These are phyloP conservation scores for Ceratosolen solmsi DNA, from an alignment of 1,140 invertebrate species.

Conservation along the genomic window DNA sequence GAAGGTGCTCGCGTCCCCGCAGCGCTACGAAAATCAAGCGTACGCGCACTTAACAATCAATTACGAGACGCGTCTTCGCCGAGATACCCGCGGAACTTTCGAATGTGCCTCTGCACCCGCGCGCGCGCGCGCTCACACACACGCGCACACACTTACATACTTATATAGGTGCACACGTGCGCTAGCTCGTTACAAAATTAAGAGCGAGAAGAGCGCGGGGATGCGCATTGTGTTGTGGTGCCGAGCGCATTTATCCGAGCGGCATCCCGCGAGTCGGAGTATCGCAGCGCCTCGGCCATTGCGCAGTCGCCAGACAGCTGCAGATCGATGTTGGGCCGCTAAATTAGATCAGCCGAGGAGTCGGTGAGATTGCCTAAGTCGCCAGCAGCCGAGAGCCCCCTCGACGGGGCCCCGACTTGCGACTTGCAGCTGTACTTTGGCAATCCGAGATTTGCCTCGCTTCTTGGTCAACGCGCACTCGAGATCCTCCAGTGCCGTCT, in stretches of 20 bases:
- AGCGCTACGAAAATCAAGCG: background rate
- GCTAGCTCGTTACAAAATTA: constrained; percentile 38
- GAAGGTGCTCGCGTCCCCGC: background rate
- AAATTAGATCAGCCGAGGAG: constrained; percentile 71
- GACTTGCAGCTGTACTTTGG: constrained; percentile 32
- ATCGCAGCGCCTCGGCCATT: constrained; percentile 49
- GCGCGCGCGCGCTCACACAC: background rate
- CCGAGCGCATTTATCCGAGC: constrained; percentile 60
- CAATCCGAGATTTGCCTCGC: constrained; percentile 24
- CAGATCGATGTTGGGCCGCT: constrained; percentile 68
- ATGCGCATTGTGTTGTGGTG: constrained; percentile 49
- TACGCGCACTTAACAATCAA: constrained; percentile 14
- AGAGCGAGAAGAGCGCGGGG: constrained; percentile 6
- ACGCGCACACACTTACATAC: too few relatives aligned
- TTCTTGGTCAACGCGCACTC: background rate
- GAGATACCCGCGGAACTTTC: constrained; percentile 5
- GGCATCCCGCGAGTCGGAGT: constrained; percentile 58
- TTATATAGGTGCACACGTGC: background rate
- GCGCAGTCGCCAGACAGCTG: constrained; percentile 60
- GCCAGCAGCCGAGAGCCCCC: constrained; percentile 56
- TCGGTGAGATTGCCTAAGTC: constrained; percentile 62
- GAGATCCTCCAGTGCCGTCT: background rate
- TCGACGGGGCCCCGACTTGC: constrained; percentile 37
- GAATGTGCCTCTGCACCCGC: background rate
- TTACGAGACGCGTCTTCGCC: constrained; percentile 1